Percentiles rank a stretch among this genome's conserved stretches.
Conservation (phyloP, 2,888 invertebrate genomes). For the Chydorus sphaericus region DNA sequence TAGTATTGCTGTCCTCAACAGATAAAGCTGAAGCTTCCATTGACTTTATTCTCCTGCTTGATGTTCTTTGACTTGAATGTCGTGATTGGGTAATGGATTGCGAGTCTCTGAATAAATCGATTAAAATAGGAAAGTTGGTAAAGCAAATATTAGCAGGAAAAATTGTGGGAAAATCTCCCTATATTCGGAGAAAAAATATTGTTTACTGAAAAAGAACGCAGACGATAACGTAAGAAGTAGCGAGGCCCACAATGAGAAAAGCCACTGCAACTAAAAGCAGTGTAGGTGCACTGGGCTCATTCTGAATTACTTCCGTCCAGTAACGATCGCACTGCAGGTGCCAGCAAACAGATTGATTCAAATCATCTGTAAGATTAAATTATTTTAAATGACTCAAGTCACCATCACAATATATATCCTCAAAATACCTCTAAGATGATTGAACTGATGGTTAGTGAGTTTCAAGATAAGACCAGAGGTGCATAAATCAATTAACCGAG, state of each 20-base stretch:
- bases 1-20: too few relatives aligned
- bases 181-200: not conserved
- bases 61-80: too few relatives aligned
- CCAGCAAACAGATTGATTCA: constrained; percentile 80
- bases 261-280: constrained; percentile 59
- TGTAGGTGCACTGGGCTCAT: constrained; percentile 24
- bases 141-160: too few relatives aligned
- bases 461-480: not conserved
- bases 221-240: constrained; percentile 81
- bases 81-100: too few relatives aligned
- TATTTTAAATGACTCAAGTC: too few relatives aligned
- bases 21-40: too few relatives aligned
- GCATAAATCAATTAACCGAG: not conserved
- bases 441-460: not conserved
- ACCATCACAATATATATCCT: too few relatives aligned
- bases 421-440: not conserved
- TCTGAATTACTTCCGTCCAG: constrained; percentile 52
- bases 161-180: too few relatives aligned
- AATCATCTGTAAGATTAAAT: constrained; percentile 46
- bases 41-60: too few relatives aligned
- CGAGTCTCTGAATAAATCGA: too few relatives aligned
- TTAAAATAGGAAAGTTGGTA: too few relatives aligned
- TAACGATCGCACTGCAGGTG: constrained; percentile 82
- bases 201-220: constrained; percentile 85
- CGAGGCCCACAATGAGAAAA: constrained; percentile 63